Evolutionary conservation across 2,113 vertebrate species (phyloP), one percentile per base, ranked within the genome.

Genomic region (Cavia porcellus): DNA sequence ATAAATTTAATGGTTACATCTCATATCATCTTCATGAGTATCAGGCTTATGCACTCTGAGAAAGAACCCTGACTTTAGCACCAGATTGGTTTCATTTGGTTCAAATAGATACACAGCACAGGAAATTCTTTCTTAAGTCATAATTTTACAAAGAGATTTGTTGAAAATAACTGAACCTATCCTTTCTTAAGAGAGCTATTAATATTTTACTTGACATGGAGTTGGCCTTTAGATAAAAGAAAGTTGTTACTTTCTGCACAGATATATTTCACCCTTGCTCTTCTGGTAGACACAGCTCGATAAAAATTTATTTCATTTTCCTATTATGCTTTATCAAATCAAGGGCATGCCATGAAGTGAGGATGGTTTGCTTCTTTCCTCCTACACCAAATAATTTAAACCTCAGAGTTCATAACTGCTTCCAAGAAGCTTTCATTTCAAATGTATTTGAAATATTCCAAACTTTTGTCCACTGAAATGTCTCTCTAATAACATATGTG

Each of bases 141-240:
- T 32, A 68, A 87, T 3, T 89, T 89, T 70, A 61, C 75, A 84
- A 81, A 91, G 59, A 75, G 42, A 89, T 38, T 38, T 38, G 38
- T 38, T 38, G 28, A 93, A 75, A 86, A 89, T 74, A 91, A 79
- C 86, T 94, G 30, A 93, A 61, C 15, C 13, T 14, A 84, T 50
- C 30, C 3, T 57, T 8, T 92, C 57, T 88, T 62, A 94, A 89
- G 90, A 92, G 50, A 55, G 14, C 45, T 70, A 70, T 57, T 89
- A 90, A 77, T 96, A 59, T 92, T 92, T 96, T 93, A 66, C 30
- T 93, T 93, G 90, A 85, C 22, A 42, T 81, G 5, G 14, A 81
- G 5, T 66, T 95, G 57, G 24, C 38, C 35, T 97, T 93, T 70
- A 93, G 62, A 84, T 32, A 35, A 95, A 87, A 96, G 12, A 52